A percentile compares a stretch with the other conserved stretches of the same genome.
Conservation (phyloP, 2,113 vertebrate genomes). For the Pantherophis guttatus region DNA sequence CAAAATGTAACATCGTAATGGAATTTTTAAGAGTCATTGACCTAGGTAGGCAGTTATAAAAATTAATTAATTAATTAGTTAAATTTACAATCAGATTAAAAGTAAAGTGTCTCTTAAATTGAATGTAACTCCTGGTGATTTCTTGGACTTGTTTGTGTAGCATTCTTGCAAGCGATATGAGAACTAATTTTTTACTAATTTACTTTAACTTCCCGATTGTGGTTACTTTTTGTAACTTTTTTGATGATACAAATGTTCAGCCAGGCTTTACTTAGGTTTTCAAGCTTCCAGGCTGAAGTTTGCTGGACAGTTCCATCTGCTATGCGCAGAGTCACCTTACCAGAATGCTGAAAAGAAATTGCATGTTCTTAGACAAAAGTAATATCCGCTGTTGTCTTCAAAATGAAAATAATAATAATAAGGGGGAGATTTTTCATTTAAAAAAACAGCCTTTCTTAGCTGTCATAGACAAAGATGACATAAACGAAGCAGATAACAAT, state of each 20-base stretch:
- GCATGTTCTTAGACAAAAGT: constrained; percentile 16
- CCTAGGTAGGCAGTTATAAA: background rate
- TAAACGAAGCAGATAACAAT: constrained; percentile 58
- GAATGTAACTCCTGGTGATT: background rate
- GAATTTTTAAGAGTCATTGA: background rate
- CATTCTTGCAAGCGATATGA: background rate
- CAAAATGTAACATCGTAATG: background rate
- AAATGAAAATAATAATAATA: background rate
- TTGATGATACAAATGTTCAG: background rate
- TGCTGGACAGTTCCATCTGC: background rate
- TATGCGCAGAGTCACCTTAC: constrained; percentile 9
- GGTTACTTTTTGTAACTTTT: background rate
- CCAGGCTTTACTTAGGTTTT: background rate
- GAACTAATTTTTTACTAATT: background rate
- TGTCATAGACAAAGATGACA: constrained; percentile 54
- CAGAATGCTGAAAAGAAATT: constrained; percentile 31
- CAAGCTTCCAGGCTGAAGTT: background rate
- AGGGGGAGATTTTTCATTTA: constrained; percentile 52
- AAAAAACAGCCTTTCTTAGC: constrained; percentile 32
- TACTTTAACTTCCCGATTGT: background rate
- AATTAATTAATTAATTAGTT: background rate
- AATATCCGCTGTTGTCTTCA: constrained; percentile 60
- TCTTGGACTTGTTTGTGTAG: background rate
- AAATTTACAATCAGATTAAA: background rate
- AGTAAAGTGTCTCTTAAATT: background rate